Evolutionary conservation across 92 coral and sea anemone species (phyloP), one percentile per base, ranked within the genome.

Genomic region (Micromussa lordhowensis): DNA sequence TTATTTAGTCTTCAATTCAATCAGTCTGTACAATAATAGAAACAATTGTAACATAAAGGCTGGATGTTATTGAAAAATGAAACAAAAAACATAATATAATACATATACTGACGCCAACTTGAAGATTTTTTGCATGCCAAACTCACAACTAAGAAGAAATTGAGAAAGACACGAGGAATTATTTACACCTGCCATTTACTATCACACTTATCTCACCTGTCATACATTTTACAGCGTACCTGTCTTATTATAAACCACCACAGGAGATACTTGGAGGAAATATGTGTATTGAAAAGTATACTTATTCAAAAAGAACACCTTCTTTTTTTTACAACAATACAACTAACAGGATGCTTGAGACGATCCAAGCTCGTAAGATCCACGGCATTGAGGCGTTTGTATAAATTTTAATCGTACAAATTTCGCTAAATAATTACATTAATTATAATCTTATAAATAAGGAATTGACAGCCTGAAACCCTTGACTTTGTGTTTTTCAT

Each of bases 181-280:
- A 73, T 35, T 5, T 35, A n/a, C 88, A 84, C 88, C 88, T 84
- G 88, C 21, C 81, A 35, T 38, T 73, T 31, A 55, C 57, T 72
- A 84, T 73, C 68, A 54, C 80, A 57, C 58, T 55, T 72, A 57
- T 84, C 88, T 84, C 71, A 71, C 88, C 71, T 48, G 77, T 64
- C 54, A 22, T 4, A n/a, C n/a, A 71, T 36, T 48, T 59, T 31
- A 21, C 54, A 69, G 64, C 58, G 44, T 63, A 81, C 75, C 57
- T 40, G 75, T 79, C 64, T 68, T 55, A 14, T 17, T 28, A 31
- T 82, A 44, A 69, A 48, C 72, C 57, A 28, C 77, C 58, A 26
- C 70, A 70, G 82, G 48, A 55, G 68, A 54, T 83, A 15, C 28
- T 54, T 72, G 24, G 34, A 18, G 66, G n/a, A 40, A 40, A 74